Evolutionary conservation across 2,888 invertebrate genomes (phyloP).

Genomic region (Polylopha cassiicola): DNA sequence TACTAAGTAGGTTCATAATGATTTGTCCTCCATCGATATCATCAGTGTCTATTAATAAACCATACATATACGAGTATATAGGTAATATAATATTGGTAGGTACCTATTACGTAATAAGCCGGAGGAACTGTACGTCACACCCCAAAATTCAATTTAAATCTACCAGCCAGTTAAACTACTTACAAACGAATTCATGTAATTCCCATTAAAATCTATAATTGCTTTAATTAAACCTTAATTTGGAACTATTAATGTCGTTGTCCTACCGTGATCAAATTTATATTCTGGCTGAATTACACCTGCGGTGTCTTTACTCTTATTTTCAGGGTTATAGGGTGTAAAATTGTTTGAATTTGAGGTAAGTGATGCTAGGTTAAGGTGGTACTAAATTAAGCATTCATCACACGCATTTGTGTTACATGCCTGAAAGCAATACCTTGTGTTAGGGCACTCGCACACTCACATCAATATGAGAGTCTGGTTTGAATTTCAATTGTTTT

Average conservation of each 20-base stretch:
- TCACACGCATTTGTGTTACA: slow-evolving; percentile 14
- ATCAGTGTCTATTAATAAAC: too few relatives aligned
- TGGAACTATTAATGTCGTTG: slow-evolving; percentile 14
- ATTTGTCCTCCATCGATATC: too few relatives aligned
- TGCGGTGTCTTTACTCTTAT: background rate
- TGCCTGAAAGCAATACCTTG: slow-evolving; percentile 15
- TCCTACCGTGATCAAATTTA: slow-evolving; percentile 7
- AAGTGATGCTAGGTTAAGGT: background rate
- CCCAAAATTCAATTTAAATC: too few relatives aligned
- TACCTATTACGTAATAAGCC: too few relatives aligned
- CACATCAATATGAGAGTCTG: background rate
- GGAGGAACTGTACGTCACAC: too few relatives aligned
- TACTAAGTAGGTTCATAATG: too few relatives aligned
- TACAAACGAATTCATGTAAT: slow-evolving; percentile 3
- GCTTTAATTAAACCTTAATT: slow-evolving; percentile 12
- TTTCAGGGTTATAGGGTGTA: background rate
- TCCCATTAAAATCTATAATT: slow-evolving; percentile 7
- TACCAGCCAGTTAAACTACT: background rate
- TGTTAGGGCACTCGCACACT: slow-evolving; percentile 2
- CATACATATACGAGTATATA: too few relatives aligned
- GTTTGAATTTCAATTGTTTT: too few relatives aligned
- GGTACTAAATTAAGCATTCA: slow-evolving; percentile 16
- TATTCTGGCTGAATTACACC: slow-evolving; percentile 4
- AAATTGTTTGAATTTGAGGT: background rate
- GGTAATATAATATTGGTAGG: too few relatives aligned